Percentiles rank a stretch among this genome's conserved stretches.
phyloP scores from a whole-genome alignment of 1,140 invertebrate species.

The Drosophila carrolli region DNA sequence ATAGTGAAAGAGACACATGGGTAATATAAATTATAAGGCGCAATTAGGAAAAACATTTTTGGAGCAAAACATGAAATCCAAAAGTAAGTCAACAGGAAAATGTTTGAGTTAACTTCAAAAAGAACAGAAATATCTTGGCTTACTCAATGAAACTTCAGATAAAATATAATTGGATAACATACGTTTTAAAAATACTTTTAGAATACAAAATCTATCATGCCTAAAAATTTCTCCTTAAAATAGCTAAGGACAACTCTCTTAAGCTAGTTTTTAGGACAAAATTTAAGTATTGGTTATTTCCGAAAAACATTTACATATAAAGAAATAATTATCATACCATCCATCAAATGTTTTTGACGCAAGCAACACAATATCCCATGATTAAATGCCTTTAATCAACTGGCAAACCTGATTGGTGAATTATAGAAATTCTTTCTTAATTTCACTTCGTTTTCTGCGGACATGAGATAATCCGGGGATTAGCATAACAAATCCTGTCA shows the following conservation, averaged over 20 bases:
- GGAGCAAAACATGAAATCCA: slow-evolving; percentile 18
- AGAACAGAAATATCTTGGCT: slow-evolving; percentile 4
- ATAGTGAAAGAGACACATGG: slow-evolving; percentile 11
- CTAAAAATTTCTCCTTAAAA: no score
- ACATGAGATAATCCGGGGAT: slow-evolving; percentile 17
- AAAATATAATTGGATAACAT: background rate
- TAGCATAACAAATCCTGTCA: slow-evolving; percentile 40
- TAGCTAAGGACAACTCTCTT: background rate
- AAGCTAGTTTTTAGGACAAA: background rate
- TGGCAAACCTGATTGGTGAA: slow-evolving; percentile 11
- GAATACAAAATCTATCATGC: no score
- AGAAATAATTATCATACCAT: slow-evolving; percentile 12
- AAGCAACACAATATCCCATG: slow-evolving; percentile 6
- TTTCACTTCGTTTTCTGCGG: slow-evolving; percentile 7
- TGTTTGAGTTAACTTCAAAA: slow-evolving; percentile 2
- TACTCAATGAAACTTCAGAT: background rate
- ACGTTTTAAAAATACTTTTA: background rate
- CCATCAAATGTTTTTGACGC: slow-evolving; percentile 11
- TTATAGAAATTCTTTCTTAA: slow-evolving; percentile 40
- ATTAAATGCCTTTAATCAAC: slow-evolving; percentile 26
- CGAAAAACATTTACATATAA: slow-evolving; percentile 6
- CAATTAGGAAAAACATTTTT: slow-evolving; percentile 65
- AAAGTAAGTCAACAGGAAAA: slow-evolving; percentile 2
- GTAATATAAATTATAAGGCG: slow-evolving; percentile 67
- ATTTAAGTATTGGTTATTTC: background rate